Evolutionary conservation across 2,797 vertebrate genomes (phyloP).

Genomic region (Remorina albescens): DNA sequence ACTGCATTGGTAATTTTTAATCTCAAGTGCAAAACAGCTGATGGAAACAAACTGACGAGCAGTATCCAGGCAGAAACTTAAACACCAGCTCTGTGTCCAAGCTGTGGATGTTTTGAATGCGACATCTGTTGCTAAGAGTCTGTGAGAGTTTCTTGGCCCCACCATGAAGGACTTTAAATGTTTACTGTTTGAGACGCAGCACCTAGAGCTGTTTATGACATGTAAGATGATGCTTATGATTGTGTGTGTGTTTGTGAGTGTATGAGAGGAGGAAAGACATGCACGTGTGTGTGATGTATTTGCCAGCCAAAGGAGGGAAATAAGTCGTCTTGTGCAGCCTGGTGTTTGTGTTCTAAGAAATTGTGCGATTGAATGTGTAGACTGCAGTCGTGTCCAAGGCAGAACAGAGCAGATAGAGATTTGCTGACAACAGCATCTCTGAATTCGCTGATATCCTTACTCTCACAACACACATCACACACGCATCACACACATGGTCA

Average conservation of each 20-base stretch:
- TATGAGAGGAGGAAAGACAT: background rate
- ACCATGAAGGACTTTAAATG: conserved; percentile 39
- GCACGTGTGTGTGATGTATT: conserved; percentile 4
- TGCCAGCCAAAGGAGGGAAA: background rate
- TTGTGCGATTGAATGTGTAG: background rate
- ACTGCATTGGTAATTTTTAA: background rate
- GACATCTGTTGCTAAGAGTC: background rate
- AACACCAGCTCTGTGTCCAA: conserved; percentile 12
- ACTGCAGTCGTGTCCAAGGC: conserved; percentile 56
- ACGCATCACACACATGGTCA: background rate
- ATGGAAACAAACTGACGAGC: conserved; percentile 23
- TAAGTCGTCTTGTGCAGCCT: background rate
- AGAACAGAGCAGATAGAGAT: conserved; percentile 30
- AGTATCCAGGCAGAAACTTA: conserved; percentile 10
- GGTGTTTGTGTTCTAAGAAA: background rate
- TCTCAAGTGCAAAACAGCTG: conserved; percentile 2
- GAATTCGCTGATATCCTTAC: conserved; percentile 56
- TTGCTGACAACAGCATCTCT: conserved; percentile 62
- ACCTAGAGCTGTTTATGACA: conserved; percentile 43
- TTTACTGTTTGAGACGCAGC: conserved; percentile 41
- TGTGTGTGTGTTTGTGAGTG: background rate
- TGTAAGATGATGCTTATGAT: conserved; percentile 31
- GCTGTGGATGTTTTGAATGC: conserved; percentile 15
- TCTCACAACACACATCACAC: conserved; percentile 6
- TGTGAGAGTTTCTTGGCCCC: conserved; percentile 24